Evolutionary conservation across 1,140 invertebrate species (phyloP).

Genomic region (Brachionus plicatilis): DNA sequence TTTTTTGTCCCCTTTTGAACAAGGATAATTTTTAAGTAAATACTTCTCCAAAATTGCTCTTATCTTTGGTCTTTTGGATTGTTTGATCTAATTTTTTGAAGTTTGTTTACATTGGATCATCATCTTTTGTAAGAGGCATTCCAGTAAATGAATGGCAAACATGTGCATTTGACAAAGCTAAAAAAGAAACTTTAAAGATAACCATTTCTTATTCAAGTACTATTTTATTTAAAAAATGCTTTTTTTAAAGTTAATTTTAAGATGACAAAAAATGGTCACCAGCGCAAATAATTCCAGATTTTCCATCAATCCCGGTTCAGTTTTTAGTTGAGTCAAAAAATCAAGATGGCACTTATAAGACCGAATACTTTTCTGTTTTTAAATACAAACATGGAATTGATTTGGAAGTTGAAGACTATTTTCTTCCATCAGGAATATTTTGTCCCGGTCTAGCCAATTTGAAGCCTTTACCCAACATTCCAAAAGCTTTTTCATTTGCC

Average conservation of each 20-base stretch:
- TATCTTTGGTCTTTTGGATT: too few relatives aligned
- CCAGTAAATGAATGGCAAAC: conserved; percentile 36
- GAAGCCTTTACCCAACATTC: background rate
- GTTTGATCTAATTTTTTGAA: background rate
- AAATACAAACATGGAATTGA: background rate
- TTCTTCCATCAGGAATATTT: conserved; percentile 10
- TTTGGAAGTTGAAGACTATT: conserved; percentile 19
- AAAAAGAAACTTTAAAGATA: background rate
- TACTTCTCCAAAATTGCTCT: too few relatives aligned
- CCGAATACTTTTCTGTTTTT: background rate
- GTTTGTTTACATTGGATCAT: conserved; percentile 19
- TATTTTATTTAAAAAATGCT: background rate
- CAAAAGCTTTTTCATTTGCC: conserved; percentile 16
- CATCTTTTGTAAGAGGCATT: background rate
- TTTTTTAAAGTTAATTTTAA: background rate
- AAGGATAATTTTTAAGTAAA: too few relatives aligned
- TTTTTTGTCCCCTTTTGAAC: too few relatives aligned
- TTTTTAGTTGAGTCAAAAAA: background rate
- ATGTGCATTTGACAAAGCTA: background rate
- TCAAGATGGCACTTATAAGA: background rate
- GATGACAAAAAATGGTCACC: conserved; percentile 27
- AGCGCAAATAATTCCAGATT: background rate
- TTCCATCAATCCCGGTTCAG: background rate
- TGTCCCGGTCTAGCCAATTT: background rate
- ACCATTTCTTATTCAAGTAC: conserved; percentile 22